Evolutionary conservation across 2,797 vertebrate genomes (phyloP), one percentile per base, ranked within the genome.

Genomic region (Halcyon chelicuti): DNA sequence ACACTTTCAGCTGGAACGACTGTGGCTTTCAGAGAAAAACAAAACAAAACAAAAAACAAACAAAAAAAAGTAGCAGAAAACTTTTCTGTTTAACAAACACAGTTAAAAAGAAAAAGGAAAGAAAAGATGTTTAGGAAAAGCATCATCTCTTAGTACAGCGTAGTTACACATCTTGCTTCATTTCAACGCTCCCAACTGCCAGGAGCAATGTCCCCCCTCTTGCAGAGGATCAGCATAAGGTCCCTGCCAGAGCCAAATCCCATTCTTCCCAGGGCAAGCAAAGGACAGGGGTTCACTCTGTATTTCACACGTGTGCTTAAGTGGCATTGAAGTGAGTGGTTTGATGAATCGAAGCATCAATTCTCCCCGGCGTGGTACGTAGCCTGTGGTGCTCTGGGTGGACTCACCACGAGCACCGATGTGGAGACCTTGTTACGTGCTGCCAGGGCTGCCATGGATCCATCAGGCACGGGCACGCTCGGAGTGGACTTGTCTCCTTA

Each of bases 331-430:
- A 70, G 37, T 0, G 0, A 52, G 20, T 0, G 51, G 40, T 81
- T 33, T 51, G 79, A 71, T 61, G 80, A 16, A 4, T 23, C 4
- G 0, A 26, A 49, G 26, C 67, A 13, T 42, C 5, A 10, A 6
- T 23, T 49, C 44, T 31, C 6, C 1, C 9, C 8, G 4, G 1
- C 0, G 0, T 3, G 28, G 14, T 46, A 10, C 3, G 0, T 3
- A 12, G 35, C 21, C 52, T n/a, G 11, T 28, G 35, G 5, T 37
- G 70, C 54, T 29, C 5, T 2, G 11, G 55, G 7, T 39, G 79
- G 57, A 12, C 55, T 37, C 68, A 2, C 39, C 19, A 0, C 0
- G 18, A 29, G 14, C 9, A 0, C 5, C 14, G 72, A 7, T 47
- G 85, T 51, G 51, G 21, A 65, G n/a, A 14, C 39, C 62, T 67